These are phyloP conservation scores for Ceuthmochares aereus DNA, from an alignment of 2,113 vertebrate species.

Conservation along the genomic window DNA sequence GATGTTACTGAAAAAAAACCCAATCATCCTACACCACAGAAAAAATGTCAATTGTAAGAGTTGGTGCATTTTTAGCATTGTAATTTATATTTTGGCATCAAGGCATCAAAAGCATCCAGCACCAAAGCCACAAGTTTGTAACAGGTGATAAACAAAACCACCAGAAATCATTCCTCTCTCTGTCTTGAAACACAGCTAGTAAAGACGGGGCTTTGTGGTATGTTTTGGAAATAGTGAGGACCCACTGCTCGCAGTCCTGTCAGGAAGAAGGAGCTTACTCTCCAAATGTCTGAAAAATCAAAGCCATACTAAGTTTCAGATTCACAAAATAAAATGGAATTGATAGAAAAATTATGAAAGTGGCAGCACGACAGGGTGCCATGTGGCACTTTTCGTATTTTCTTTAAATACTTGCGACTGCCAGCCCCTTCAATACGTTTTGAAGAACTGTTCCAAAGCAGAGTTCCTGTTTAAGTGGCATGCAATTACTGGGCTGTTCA, in stretches of 20 bases:
- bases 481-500: not conserved
- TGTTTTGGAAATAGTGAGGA: not conserved
- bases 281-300: not conserved
- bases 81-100: not conserved
- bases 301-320: not conserved
- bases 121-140: not conserved
- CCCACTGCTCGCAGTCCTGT: not conserved
- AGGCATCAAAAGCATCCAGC: not conserved
- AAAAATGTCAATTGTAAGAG: accelerated
- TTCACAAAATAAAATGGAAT: not conserved
- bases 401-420: not conserved
- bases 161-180: not conserved
- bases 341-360: not conserved
- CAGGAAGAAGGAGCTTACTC: not conserved
- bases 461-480: not conserved
- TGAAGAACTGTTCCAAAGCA: not conserved
- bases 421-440: not conserved
- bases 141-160: not conserved
- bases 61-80: not conserved
- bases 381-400: not conserved
- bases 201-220: not conserved
- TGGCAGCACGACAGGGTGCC: not conserved
- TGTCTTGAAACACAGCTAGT: not conserved
- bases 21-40: not conserved
- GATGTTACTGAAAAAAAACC: accelerated